Evolutionary conservation across 2,797 vertebrate species (phyloP).

Genomic region (Microchirus variegatus): DNA sequence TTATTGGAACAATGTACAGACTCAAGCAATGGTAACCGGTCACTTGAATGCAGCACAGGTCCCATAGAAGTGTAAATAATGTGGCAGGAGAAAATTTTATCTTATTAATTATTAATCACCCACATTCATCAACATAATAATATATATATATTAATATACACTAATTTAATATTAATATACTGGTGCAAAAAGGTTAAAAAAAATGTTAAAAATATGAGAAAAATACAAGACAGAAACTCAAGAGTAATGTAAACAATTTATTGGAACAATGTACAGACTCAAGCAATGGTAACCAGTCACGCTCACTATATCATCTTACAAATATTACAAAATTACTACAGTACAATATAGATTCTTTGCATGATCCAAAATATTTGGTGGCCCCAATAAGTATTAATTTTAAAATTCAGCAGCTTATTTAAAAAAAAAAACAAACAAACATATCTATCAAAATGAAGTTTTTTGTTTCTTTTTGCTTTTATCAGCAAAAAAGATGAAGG

Average conservation of each 20-base stretch:
- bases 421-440: constrained; percentile 75
- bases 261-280: constrained; percentile 95
- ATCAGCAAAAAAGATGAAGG: constrained; percentile 87
- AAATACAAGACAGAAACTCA: constrained; percentile 14
- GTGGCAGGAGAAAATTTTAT: too few species aligned
- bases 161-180: too few species aligned
- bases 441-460: constrained; percentile 91
- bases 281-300: constrained; percentile 99
- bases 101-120: too few species aligned
- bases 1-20: constrained; percentile 97
- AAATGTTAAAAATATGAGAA: background rate
- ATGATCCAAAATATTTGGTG: constrained; percentile 99
- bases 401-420: constrained; percentile 97
- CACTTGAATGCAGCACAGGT: too few species aligned
- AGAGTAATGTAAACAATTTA: constrained; percentile 96
- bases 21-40: constrained; percentile 99
- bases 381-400: constrained; percentile 91
- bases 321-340: constrained; percentile 99
- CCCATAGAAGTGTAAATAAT: too few species aligned
- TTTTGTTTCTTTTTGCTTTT: constrained; percentile 75
- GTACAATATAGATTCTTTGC: constrained; percentile 99
- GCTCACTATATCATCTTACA: constrained; percentile 97
- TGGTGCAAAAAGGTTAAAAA: background rate
- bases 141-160: too few species aligned
- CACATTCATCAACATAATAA: too few species aligned